phyloP scores from a whole-genome alignment of 2,113 vertebrate genomes.

The Glaucomys volans region DNA sequence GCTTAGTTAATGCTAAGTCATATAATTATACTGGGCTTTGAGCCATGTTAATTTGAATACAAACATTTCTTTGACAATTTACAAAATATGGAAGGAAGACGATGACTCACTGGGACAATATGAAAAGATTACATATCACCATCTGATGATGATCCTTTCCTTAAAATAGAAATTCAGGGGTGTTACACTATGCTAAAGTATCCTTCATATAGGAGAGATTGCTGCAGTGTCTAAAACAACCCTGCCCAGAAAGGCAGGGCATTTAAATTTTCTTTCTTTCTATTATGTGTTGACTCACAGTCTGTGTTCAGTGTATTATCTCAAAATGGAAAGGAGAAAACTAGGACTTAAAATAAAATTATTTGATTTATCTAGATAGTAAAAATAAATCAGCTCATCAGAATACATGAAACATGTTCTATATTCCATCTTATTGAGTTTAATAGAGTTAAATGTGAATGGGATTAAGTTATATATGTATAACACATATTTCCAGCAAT shows the following conservation, averaged over 20 bases:
- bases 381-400: not conserved
- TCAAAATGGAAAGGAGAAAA: not conserved
- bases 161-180: not conserved
- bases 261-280: not conserved
- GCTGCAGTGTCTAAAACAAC: not conserved
- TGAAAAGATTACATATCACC: not conserved
- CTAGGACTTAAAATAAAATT: not conserved
- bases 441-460: not conserved
- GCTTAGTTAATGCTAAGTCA: not conserved
- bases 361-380: not conserved
- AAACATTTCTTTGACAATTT: not conserved
- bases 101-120: not conserved
- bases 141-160: not conserved
- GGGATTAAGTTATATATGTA: not conserved
- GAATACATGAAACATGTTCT: not conserved
- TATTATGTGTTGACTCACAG: not conserved
- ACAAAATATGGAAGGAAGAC: not conserved
- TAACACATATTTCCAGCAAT: conserved; percentile 32
- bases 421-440: not conserved
- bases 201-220: not conserved
- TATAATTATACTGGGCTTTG: not conserved
- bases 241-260: not conserved
- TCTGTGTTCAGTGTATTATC: not conserved
- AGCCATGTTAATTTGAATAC: not conserved
- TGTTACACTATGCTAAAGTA: not conserved